Conservation (phyloP, 1,140 invertebrate genomes). For the Diachasmimorpha longicaudata region DNA sequence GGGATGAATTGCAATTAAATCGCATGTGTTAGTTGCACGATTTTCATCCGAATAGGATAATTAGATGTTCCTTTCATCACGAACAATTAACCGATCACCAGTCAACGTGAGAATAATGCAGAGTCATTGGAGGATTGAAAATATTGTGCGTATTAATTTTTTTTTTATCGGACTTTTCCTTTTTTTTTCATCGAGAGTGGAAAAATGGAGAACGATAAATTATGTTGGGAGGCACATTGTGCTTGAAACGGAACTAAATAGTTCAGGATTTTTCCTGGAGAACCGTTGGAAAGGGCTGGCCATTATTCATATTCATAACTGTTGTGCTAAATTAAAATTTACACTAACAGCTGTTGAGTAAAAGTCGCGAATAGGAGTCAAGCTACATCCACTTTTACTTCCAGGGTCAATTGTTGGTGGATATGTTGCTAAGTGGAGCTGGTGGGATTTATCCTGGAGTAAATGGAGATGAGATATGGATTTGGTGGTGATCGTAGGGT, state of each 20-base stretch:
- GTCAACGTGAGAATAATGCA: not conserved
- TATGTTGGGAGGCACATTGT: not conserved
- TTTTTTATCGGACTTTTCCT: too few species aligned
- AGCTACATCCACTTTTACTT: constrained; percentile 48
- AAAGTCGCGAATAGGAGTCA: constrained; percentile 13
- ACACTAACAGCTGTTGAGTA: not conserved
- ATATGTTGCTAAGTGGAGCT: not conserved
- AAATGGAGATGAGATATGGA: too few species aligned
- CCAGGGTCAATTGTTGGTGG: constrained; percentile 39
- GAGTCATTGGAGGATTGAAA: not conserved
- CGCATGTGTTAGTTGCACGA: not conserved
- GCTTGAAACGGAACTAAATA: not conserved
- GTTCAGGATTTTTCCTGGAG: not conserved
- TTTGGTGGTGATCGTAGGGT: too few species aligned
- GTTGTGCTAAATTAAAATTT: not conserved
- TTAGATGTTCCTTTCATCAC: not conserved
- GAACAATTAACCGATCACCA: not conserved
- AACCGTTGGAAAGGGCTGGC: not conserved
- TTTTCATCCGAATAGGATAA: not conserved
- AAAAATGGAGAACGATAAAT: not conserved
- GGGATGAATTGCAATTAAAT: not conserved
- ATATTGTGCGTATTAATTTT: too few species aligned
- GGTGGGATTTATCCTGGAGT: too few species aligned
- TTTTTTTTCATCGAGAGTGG: too few species aligned
- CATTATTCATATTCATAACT: not conserved